These are phyloP conservation scores for Australoheros scitulus DNA, from an alignment of 2,113 vertebrate species.

Conservation along the genomic window DNA sequence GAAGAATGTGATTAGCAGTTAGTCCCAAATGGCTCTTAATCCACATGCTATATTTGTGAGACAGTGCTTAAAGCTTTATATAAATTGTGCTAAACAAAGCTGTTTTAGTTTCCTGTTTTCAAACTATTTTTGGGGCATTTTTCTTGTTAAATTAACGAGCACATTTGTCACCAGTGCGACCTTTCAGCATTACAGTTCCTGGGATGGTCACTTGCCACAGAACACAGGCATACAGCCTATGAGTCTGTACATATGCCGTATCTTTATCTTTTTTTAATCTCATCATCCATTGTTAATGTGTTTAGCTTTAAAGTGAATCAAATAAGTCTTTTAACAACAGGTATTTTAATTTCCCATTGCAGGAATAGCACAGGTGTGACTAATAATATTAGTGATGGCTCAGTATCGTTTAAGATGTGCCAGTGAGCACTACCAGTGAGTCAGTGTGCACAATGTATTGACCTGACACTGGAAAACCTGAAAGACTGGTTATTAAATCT, in stretches of 20 bases:
- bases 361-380: slow-evolving; percentile 12
- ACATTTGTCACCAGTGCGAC: not conserved
- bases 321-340: not conserved
- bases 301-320: not conserved
- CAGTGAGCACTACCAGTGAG: slow-evolving; percentile 1
- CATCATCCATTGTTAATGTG: not conserved
- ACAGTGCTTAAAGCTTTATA: not conserved
- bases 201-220: not conserved
- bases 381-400: not conserved
- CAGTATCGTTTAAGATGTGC: not conserved
- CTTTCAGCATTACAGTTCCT: not conserved
- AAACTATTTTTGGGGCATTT: not conserved
- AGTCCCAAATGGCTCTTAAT: not conserved
- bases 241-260: not conserved
- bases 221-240: not conserved
- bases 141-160: not conserved
- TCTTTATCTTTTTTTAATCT: not conserved
- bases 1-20: not conserved
- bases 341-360: slow-evolving; percentile 2
- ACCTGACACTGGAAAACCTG: not conserved
- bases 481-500: not conserved
- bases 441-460: not conserved
- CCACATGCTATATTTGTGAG: too few relatives aligned
- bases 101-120: not conserved
- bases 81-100: not conserved